Evolutionary conservation across 2,113 vertebrate species (phyloP).

Genomic region (Barnardius zonarius): DNA sequence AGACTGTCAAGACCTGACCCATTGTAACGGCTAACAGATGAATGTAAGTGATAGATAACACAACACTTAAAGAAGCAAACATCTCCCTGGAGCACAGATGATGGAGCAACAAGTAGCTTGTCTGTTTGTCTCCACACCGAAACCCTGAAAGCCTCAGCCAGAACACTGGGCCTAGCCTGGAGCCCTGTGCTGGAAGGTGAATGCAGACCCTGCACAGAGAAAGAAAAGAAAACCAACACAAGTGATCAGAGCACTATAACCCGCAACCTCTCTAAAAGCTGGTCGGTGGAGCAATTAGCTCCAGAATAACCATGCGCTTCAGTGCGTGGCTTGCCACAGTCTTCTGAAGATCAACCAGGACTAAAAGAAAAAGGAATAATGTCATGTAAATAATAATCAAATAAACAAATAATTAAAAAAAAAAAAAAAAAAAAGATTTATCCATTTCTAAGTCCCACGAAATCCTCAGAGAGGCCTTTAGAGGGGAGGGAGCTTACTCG

Average conservation of each 20-base stretch:
- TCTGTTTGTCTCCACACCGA: background rate
- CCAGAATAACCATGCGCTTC: background rate
- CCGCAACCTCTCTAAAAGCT: background rate
- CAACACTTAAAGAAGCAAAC: background rate
- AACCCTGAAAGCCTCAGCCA: background rate
- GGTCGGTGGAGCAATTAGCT: background rate
- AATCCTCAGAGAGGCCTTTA: background rate
- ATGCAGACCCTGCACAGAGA: background rate
- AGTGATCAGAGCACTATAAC: accelerated
- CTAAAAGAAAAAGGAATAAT: background rate
- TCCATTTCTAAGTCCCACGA: background rate
- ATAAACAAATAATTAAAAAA: background rate
- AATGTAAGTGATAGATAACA: background rate
- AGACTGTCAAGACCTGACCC: background rate
- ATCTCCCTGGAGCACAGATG: background rate
- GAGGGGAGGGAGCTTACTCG: background rate
- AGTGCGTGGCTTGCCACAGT: background rate
- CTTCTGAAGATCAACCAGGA: background rate
- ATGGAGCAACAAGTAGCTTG: background rate
- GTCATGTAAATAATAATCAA: background rate
- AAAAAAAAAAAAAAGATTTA: background rate
- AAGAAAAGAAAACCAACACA: background rate
- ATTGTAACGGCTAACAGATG: background rate
- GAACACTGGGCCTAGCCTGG: too few relatives aligned
- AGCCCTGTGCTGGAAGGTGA: background rate